Evolutionary conservation across 1,140 invertebrate genomes (phyloP).

Genomic region (Tetraneura akinire): DNA sequence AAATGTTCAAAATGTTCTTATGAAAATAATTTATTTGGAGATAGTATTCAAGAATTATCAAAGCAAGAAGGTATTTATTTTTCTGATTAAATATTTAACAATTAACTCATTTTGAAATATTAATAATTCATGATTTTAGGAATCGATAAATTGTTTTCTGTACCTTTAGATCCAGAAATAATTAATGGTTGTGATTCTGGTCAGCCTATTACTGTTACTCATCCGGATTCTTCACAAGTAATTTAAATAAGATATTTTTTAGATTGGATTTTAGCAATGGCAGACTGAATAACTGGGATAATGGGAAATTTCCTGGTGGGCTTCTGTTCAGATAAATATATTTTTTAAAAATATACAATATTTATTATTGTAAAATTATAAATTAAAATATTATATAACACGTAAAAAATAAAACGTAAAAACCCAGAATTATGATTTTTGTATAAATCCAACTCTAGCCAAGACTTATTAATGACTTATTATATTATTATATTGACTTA

Average conservation of each 20-base stretch:
- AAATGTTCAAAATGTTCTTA: slow-evolving; percentile 72
- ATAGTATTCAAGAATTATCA: slow-evolving; percentile 62
- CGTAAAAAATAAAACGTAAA: no score
- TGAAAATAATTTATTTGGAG: slow-evolving; percentile 67
- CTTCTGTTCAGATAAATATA: no score
- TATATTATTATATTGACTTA: no score
- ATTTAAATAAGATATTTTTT: slow-evolving; percentile 55
- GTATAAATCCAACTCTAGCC: no score
- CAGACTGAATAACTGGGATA: no score
- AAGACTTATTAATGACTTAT: no score
- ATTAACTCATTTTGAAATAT: slow-evolving; percentile 12
- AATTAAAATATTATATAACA: no score
- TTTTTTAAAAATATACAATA: no score
- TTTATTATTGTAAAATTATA: no score
- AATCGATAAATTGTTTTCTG: slow-evolving; percentile 67
- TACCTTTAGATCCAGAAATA: slow-evolving; percentile 75
- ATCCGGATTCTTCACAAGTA: slow-evolving; percentile 66
- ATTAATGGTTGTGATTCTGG: slow-evolving; percentile 73
- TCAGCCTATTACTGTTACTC: slow-evolving; percentile 73
- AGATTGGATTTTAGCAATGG: not conserved
- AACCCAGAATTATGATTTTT: no score
- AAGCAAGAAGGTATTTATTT: slow-evolving; percentile 56
- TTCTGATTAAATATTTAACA: slow-evolving; percentile 28
- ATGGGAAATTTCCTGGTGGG: no score
- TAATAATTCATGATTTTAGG: slow-evolving; percentile 58